Percentiles rank a stretch among this genome's conserved stretches.
Evolutionary conservation across 2,888 invertebrate species (phyloP).

Genomic region (Drosophila aldrichi): DNA sequence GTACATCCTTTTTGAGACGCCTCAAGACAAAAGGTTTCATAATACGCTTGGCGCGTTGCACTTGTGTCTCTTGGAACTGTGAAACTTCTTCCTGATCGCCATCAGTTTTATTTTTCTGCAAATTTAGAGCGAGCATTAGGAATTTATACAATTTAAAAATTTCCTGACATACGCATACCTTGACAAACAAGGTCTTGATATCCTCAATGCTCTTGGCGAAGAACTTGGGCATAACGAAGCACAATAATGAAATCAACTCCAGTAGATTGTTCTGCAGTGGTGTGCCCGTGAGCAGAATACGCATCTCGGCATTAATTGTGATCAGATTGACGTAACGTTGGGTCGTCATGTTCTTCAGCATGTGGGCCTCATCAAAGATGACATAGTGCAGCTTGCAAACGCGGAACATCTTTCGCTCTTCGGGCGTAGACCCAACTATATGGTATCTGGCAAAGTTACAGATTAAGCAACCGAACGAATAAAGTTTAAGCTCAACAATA

Average conservation of each 20-base stretch:
- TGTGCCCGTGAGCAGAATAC: slow-evolving; percentile 96
- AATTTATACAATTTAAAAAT: not conserved
- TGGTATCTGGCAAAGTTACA: slow-evolving; percentile 82
- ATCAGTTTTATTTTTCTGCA: slow-evolving; percentile 86
- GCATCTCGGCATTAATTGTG: slow-evolving; percentile 93
- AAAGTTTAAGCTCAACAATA: not conserved
- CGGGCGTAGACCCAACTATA: slow-evolving; percentile 89
- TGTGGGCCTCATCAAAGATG: slow-evolving; percentile 98
- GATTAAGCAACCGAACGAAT: not conserved
- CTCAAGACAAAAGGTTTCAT: slow-evolving; percentile 98
- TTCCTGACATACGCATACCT: slow-evolving; percentile 85
- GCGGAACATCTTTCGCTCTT: slow-evolving; percentile 95
- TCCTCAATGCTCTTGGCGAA: slow-evolving; percentile 95
- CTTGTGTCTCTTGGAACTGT: slow-evolving; percentile 95
- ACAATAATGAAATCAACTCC: slow-evolving; percentile 97
- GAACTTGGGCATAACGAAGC: slow-evolving; percentile 98
- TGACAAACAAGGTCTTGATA: slow-evolving; percentile 94
- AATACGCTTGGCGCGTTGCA: slow-evolving; percentile 96
- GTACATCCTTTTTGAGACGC: slow-evolving; percentile 94
- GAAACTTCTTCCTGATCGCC: slow-evolving; percentile 88
- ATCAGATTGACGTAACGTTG: slow-evolving; percentile 95
- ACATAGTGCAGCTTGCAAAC: slow-evolving; percentile 96
- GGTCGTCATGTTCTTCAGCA: slow-evolving; percentile 99
- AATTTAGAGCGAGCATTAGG: not conserved
- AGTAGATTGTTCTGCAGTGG: slow-evolving; percentile 98